Evolutionary conservation across 2,888 invertebrate genomes (phyloP).

Genomic region (Cheilosia grossa): DNA sequence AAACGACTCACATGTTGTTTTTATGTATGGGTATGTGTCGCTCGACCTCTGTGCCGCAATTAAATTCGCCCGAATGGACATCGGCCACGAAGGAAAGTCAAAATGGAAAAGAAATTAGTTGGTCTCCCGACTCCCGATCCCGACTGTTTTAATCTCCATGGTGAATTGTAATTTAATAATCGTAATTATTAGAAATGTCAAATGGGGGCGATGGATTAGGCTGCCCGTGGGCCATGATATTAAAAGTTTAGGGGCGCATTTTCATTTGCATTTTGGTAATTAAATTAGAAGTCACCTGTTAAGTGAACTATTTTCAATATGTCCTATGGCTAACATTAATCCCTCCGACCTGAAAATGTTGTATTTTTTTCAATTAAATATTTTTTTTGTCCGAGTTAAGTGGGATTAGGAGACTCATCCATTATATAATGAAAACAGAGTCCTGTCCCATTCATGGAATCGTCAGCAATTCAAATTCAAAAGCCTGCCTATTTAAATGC

Average conservation of each 20-base stretch:
- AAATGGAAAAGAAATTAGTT: constrained; percentile 20
- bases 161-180: constrained; percentile 52
- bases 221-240: constrained; percentile 23
- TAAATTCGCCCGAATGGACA: neutral
- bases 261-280: constrained; percentile 53
- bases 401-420: constrained; percentile 2
- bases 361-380: constrained; percentile 22
- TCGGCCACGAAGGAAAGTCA: neutral
- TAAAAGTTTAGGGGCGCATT: constrained; percentile 50
- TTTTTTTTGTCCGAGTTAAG: neutral
- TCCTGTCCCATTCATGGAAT: too few species aligned
- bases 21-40: neutral
- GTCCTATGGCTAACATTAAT: neutral
- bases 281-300: constrained; percentile 25
- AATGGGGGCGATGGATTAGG: neutral
- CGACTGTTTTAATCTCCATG: constrained; percentile 46
- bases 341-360: neutral
- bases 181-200: constrained; percentile 33
- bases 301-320: neutral
- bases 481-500: too few species aligned
- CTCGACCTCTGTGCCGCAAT: neutral
- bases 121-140: constrained; percentile 7
- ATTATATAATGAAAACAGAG: neutral
- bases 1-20: constrained; percentile 5
- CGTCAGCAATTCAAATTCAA: too few species aligned